Conservation (phyloP, 2,113 vertebrate species). For the Gobiocypris rarus region DNA sequence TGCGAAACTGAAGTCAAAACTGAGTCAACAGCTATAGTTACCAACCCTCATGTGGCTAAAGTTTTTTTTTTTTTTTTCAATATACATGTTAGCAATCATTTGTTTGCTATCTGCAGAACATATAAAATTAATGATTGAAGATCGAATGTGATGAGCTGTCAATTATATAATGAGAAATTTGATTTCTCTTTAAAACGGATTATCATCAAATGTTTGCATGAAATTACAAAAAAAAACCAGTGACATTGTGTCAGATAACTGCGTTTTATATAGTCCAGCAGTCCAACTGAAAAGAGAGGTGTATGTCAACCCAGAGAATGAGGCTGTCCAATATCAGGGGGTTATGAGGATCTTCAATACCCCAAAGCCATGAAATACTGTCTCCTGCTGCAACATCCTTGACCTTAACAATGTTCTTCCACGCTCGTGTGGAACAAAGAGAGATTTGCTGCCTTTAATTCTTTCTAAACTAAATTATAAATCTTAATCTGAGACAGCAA, state of each 20-base stretch:
- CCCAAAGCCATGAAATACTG: not conserved
- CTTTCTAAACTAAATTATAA: conserved; percentile 31
- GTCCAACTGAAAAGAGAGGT: not conserved
- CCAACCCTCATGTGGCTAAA: no score
- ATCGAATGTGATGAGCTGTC: not conserved
- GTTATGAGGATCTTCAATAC: not conserved
- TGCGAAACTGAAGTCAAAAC: not conserved
- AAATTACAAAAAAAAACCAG: not conserved
- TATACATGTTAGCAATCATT: not conserved
- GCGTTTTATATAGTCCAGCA: not conserved
- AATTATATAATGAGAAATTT: not conserved
- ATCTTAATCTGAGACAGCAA: conserved; percentile 13
- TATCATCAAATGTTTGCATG: not conserved
- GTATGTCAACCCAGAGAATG: conserved; percentile 20
- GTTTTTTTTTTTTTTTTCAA: no score
- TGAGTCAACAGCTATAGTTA: not conserved
- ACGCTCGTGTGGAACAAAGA: conserved; percentile 3
- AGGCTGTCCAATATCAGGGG: not conserved
- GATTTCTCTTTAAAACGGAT: not conserved
- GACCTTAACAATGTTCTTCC: conserved; percentile 2
- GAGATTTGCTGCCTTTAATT: conserved; percentile 18
- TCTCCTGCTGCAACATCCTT: conserved; percentile 6
- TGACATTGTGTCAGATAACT: not conserved
- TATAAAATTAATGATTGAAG: not conserved
- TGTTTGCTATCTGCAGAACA: conserved; percentile 13